phyloP scores from a whole-genome alignment of 2,797 vertebrate species.

The Erethizon dorsatum region DNA sequence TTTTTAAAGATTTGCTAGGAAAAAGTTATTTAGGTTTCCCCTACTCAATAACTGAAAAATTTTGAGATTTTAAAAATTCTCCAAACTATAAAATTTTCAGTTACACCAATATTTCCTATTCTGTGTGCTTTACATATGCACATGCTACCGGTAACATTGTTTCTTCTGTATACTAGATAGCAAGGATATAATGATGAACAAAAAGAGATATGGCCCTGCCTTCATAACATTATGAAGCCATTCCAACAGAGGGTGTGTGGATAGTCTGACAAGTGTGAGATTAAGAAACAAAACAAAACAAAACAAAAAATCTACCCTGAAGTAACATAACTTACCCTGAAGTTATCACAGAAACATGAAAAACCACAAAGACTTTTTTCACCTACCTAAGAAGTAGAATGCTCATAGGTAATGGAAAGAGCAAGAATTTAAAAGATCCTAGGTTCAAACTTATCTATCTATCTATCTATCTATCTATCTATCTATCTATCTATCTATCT shows the following conservation, averaged over 20 bases:
- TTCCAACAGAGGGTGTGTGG: background rate
- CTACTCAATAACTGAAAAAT: constrained; percentile 46
- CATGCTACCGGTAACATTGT: background rate
- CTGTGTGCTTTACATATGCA: background rate
- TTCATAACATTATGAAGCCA: constrained; percentile 41
- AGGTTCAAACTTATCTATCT: constrained; percentile 28
- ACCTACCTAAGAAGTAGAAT: background rate
- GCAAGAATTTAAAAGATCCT: constrained; percentile 5
- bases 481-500: background rate
- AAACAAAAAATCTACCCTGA: background rate
- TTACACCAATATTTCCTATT: background rate
- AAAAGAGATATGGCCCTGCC: background rate
- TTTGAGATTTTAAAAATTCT: constrained; percentile 51
- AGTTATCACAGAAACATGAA: constrained; percentile 48
- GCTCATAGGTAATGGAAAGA: background rate
- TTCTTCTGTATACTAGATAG: background rate
- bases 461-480: background rate
- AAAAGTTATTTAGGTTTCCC: constrained; percentile 29
- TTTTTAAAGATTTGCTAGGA: background rate
- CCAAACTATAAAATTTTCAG: constrained; percentile 27
- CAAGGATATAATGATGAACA: constrained; percentile 17
- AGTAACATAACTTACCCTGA: background rate
- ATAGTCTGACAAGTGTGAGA: background rate
- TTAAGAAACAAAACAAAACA: background rate
- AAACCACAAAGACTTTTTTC: constrained; percentile 20